Evolutionary conservation across 2,888 invertebrate genomes (phyloP), one percentile per base, ranked within the genome.

Genomic region (Euplagia quadripunctaria): DNA sequence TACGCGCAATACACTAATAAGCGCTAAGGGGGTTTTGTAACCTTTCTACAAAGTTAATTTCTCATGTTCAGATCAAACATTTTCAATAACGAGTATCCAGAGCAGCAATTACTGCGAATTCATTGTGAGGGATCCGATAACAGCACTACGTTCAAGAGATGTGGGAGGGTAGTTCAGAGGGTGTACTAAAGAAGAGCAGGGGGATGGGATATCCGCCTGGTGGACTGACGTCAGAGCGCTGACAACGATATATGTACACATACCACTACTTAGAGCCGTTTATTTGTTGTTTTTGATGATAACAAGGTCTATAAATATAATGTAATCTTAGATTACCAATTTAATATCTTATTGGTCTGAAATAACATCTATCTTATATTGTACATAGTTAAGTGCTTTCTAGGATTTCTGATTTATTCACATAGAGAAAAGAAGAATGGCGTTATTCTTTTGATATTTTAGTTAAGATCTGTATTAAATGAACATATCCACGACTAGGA

Each of bases 141-240:
- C 82, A 80, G 80, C 76, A 75, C 78, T 80, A 78, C 80, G 80
- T 82, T 85, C 78, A 80, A 75, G 83, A 77, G 82, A 79, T 77
- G 82, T 75, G 79, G 78, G 78, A 46, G 79, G 81, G 72, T 79
- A 70, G 78, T 73, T 66, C 43, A 43, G 31, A 43, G 71, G 74
- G 77, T 75, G 78, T 75, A 64, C 46, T 70, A 70, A 75, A 72
- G 68, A 64, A 66, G 74, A 65, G 70, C 68, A 71, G 73, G 55
- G 74, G 17, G 70, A n/a, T 42, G 70, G 76, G 68, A 70, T 82
- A 79, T 76, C 72, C 79, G 74, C 82, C 86, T 79, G 74, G 69
- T 64, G 77, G 73, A 82, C 84, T 89, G 89, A 89, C 89, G 90
- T 90, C 89, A 89, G 80, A 80, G 77, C 79, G 65, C 68, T 76